A percentile compares a stretch with the other conserved stretches of the same genome.
Evolutionary conservation across 1,140 invertebrate genomes (phyloP).

Genomic region (Trialeurodes vaporariorum): DNA sequence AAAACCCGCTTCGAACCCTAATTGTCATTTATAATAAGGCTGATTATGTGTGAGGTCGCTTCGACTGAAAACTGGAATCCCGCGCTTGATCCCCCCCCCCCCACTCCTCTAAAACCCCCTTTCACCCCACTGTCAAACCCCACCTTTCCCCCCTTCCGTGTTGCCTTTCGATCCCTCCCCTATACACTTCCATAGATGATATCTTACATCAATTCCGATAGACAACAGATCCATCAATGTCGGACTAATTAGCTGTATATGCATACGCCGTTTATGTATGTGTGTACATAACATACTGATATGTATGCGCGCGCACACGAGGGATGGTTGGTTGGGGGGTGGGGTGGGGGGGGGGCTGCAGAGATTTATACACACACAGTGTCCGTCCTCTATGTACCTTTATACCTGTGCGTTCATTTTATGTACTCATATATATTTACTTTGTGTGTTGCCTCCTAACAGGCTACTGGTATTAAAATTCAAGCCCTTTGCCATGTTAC

Average conservation of each 20-base stretch:
- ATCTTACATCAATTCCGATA: background rate
- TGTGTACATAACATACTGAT: background rate
- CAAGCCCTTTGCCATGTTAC: no score
- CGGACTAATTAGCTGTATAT: background rate
- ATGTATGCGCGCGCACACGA: background rate
- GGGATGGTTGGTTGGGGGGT: no score
- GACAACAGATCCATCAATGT: background rate
- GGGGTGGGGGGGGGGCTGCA: no score
- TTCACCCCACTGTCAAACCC: no score
- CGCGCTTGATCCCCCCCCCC: background rate
- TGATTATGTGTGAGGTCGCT: background rate
- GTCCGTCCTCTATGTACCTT: background rate
- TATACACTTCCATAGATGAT: no score
- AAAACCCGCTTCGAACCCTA: background rate
- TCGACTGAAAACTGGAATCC: background rate
- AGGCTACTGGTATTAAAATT: background rate
- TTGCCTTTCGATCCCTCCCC: no score
- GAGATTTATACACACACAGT: background rate
- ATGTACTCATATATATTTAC: no score
- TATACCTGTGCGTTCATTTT: no score
- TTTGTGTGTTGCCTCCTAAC: no score
- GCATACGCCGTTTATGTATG: no score
- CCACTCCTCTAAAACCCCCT: no score
- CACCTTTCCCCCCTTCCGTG: no score
- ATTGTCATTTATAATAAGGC: background rate